Base-by-base conservation (phyloP, 2,113 vertebrate genomes). In the Malurus melanocephalus region DNA sequence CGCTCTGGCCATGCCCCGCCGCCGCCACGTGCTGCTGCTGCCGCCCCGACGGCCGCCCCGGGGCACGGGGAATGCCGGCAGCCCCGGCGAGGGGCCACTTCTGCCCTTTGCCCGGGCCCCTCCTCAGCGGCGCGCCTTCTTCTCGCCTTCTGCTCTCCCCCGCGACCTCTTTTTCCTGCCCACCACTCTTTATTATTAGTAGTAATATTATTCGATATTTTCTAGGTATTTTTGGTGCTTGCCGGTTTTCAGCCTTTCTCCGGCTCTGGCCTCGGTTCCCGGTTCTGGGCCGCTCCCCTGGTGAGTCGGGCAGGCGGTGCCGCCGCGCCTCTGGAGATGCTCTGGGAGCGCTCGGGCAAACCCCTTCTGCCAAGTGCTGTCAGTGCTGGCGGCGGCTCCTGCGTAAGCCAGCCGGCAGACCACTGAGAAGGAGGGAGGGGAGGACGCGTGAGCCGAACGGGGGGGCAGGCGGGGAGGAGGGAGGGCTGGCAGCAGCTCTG, bases 321-420 rank as follows among this genome's bases (percentile, higher is more conserved):
- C 40, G 45, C 83, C 51, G 60, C 35, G 57, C 65, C 60, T 82
- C 72, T 30, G 60, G 68, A 78, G 89, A 62, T 74, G 89, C 81
- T 68, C 73, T 43, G 53, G 76, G 85, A 68, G 92, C 80, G 69
- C 80, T 81, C 57, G 71, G 82, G 91, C 75, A 78, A 89, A 52
- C 56, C 77, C 51, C 80, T 80, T 75, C 92, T 74, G 85, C 53
- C 45, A 84, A 81, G 33, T 66, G 89, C 85, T 90, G 80, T 76
- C 87, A 85, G 90, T 7, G 94, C 89, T 80, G 78, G 92, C 95
- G 92, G 95, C 81, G 61, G 90, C 95, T 85, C 93, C 94, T 96
- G 94, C 94, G 93, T 84, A 94, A 89, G 91, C 90, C 91, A 80
- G 83, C 83, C 69, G 77, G 83, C 85, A 61, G 93, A 93, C 90